Conservation (phyloP, 2,888 invertebrate genomes). For the Buathra laborator region DNA sequence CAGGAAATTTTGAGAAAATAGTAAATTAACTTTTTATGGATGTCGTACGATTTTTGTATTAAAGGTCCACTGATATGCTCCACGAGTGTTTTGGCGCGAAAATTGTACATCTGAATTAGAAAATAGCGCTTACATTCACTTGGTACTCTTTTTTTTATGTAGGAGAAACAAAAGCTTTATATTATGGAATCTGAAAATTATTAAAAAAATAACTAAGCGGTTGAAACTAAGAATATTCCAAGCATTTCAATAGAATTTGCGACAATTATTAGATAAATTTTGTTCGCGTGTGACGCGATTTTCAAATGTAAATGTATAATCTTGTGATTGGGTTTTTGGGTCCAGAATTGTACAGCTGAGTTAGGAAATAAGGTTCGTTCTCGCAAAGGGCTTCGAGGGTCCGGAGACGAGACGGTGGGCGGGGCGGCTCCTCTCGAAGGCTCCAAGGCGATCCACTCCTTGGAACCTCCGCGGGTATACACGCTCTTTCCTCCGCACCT, state of each 20-base stretch:
- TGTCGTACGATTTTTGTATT: too few relatives aligned
- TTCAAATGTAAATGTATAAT: conserved; percentile 4
- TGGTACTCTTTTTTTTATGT: too few relatives aligned
- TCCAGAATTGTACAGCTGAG: conserved; percentile 43
- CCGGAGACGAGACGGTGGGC: conserved; percentile 84
- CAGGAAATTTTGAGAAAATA: too few relatives aligned
- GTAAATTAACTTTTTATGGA: too few relatives aligned
- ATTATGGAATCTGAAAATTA: too few relatives aligned
- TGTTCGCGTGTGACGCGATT: neutral
- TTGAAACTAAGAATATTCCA: neutral
- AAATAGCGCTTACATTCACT: too few relatives aligned
- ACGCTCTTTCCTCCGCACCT: conserved; percentile 81
- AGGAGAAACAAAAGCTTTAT: too few relatives aligned
- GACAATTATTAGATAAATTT: neutral
- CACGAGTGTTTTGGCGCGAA: too few relatives aligned
- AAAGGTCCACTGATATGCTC: too few relatives aligned
- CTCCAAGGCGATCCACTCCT: conserved; percentile 85
- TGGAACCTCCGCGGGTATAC: conserved; percentile 74
- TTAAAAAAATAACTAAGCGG: too few relatives aligned
- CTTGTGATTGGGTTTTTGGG: conserved; percentile 32
- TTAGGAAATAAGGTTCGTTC: conserved; percentile 62
- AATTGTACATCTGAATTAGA: too few relatives aligned
- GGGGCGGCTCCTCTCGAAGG: conserved; percentile 84
- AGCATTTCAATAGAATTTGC: neutral
- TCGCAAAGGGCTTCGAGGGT: conserved; percentile 67